phyloP scores from a whole-genome alignment of 2,797 vertebrate species.

The Poeciliopsis gracilis region DNA sequence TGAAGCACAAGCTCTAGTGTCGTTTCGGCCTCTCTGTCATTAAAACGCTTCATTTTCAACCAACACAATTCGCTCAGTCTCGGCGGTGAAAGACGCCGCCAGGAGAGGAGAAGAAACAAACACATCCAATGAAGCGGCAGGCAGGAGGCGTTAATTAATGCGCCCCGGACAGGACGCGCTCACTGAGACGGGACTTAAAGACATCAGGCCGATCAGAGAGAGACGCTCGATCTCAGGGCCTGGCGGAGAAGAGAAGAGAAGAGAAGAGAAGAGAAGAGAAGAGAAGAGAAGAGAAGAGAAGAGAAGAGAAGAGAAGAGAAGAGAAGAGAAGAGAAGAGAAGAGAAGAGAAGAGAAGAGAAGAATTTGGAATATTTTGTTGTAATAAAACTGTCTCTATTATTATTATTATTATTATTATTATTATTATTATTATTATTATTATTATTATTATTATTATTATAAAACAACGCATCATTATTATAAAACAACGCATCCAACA shows the following conservation, averaged over 20 bases:
- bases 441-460: no score
- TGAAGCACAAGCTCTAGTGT: no score
- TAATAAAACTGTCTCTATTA: background rate
- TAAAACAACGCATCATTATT: no score
- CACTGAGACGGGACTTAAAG: background rate
- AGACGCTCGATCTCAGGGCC: background rate
- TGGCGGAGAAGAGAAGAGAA: no score
- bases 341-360: background rate
- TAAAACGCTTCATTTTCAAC: background rate
- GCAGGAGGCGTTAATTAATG: background rate
- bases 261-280: no score
- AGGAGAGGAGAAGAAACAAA: background rate
- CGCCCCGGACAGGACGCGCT: background rate
- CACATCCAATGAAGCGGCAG: background rate
- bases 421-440: background rate
- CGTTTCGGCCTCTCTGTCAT: no score
- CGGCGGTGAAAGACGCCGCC: background rate
- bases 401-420: slow-evolving; percentile 19
- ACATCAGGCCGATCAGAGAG: background rate
- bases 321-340: background rate
- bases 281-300: background rate
- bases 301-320: no score
- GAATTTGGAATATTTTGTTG: background rate
- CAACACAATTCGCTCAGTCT: background rate
- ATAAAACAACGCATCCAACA: no score